Evolutionary conservation across 2,113 vertebrate species (phyloP), one percentile per base, ranked within the genome.

Genomic region (Zosterops hypoxanthus): DNA sequence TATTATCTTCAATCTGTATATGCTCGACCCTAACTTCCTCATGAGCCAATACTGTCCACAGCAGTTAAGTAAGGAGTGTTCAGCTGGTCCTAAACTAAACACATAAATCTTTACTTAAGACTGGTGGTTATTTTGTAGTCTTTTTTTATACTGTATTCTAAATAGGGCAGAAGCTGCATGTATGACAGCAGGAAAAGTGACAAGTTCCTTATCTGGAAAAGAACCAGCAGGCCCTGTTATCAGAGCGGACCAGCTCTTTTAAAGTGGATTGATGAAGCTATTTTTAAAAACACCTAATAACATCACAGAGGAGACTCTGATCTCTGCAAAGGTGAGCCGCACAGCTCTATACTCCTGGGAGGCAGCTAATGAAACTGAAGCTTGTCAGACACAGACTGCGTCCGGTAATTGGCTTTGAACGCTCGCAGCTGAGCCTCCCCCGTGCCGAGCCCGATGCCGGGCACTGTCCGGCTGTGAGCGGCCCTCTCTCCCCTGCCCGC

Each of bases 241-340:
- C 75, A 90, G 85, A 88, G 47, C 82, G 94, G 90, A 94, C 34
- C 88, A 66, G 90, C 46, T 92, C 85, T 95, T 92, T 88, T 31
- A 81, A 87, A 96, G 59, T 44, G 24, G 85, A 77, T 84, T 55
- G 82, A 95, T 82, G 82, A 87, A 88, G 84, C 87, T 95, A 91
- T 91, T 96, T 95, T 94, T 90, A 76, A 95, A 92, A 94, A 69
- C 70, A 92, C 68, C 84, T 92, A 90, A 90, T 79, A 95, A 86
- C 84, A 96, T 66, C 84, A 59, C 50, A 90, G 84, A 96, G 64
- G 69, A 94, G 78, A 82, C 69, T 53, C 34, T 87, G 91, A 89
- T 92, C 86, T 65, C 93, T 47, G 89, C 78, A 94, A 69, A 95
- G 93, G 89, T 96, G 73, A 95, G 89, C 81, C 0, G 1, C 1